phyloP scores from a whole-genome alignment of 1,140 invertebrate species.

The Aphis gossypii region DNA sequence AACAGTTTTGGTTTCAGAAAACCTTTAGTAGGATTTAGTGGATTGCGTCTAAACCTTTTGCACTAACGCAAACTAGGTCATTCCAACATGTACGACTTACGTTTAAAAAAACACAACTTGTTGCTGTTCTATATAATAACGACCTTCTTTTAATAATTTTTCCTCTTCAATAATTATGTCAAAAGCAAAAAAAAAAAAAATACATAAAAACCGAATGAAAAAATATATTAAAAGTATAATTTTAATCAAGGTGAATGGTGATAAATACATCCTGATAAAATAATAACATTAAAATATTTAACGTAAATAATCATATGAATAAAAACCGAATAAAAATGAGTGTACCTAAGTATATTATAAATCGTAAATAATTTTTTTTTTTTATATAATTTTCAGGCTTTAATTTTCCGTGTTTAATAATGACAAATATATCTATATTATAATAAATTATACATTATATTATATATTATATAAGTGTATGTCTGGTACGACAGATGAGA shows the following conservation, averaged over 20 bases:
- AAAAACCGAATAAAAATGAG: background rate
- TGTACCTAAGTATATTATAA: background rate
- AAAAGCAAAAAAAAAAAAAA: conserved; percentile 21
- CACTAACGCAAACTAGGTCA: conserved; percentile 12
- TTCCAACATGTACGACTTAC: background rate
- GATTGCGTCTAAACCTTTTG: conserved; percentile 7
- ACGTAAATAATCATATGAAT: background rate
- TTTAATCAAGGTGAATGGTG: conserved; percentile 8
- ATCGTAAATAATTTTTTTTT: background rate
- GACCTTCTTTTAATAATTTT: conserved; percentile 26
- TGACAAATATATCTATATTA: background rate
- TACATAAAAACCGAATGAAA: background rate
- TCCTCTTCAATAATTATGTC: conserved; percentile 35
- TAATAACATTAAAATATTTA: background rate
- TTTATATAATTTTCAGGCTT: background rate
- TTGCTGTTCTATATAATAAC: conserved; percentile 31
- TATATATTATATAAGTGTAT: background rate
- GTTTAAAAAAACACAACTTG: conserved; percentile 27
- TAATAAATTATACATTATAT: background rate
- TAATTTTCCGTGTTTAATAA: background rate
- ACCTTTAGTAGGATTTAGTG: background rate
- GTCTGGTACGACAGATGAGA: background rate
- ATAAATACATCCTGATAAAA: background rate
- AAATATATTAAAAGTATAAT: conserved; percentile 12
- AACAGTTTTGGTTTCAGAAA: background rate